Percentiles rank a stretch among this genome's conserved stretches.
Conservation (phyloP, 2,113 vertebrate species). For the Atractosteus spatula region DNA sequence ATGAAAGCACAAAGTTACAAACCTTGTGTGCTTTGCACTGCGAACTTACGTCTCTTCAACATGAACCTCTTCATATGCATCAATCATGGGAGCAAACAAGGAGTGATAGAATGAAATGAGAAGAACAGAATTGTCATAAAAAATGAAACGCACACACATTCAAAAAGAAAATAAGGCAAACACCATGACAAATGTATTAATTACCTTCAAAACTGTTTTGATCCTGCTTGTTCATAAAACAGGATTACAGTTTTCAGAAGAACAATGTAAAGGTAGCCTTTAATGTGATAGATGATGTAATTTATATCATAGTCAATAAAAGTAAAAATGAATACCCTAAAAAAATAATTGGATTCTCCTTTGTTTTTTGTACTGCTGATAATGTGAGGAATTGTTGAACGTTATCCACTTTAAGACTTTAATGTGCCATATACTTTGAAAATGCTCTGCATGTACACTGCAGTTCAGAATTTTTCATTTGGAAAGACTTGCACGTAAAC, state of each 20-base stretch:
- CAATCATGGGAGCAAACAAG: slow-evolving; percentile 58
- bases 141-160: not conserved
- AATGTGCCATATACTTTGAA: too few relatives aligned
- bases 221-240: not conserved
- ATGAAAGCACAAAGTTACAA: slow-evolving; percentile 1
- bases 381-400: too few relatives aligned
- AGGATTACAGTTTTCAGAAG: not conserved
- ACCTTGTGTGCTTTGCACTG: slow-evolving; percentile 18
- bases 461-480: too few relatives aligned
- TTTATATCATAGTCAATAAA: too few relatives aligned
- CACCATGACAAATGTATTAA: not conserved
- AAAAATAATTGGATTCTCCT: too few relatives aligned
- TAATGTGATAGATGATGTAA: too few relatives aligned
- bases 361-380: too few relatives aligned
- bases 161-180: not conserved
- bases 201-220: not conserved
- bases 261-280: not conserved
- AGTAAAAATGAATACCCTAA: too few relatives aligned
- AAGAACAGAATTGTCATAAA: slow-evolving; percentile 1
- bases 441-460: too few relatives aligned
- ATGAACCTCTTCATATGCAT: slow-evolving; percentile 62
- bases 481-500: too few relatives aligned
- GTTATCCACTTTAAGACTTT: too few relatives aligned
- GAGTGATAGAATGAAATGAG: slow-evolving; percentile 61
- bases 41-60: slow-evolving; percentile 62